Evolutionary conservation across 2,797 vertebrate species (phyloP).

Genomic region (Silurus lanzhouensis): DNA sequence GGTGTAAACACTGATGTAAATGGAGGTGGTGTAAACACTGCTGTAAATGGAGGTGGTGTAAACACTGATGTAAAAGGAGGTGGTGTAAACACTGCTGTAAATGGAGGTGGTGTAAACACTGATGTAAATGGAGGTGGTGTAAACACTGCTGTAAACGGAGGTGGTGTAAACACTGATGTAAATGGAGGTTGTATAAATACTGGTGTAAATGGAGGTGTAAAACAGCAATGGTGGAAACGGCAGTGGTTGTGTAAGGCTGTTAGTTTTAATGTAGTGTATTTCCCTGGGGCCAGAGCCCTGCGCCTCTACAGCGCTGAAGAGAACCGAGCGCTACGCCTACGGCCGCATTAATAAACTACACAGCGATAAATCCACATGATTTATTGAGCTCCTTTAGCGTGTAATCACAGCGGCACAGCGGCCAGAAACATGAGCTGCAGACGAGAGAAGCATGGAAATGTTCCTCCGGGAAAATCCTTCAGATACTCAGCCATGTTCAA

Average conservation of each 20-base stretch:
- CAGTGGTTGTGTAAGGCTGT: slow-evolving; percentile 36
- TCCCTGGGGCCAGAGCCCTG: slow-evolving; percentile 57
- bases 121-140: no score
- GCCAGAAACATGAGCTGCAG: slow-evolving; percentile 17
- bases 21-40: no score
- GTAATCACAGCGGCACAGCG: slow-evolving; percentile 64
- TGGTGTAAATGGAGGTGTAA: no score
- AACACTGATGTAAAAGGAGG: no score
- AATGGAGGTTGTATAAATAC: no score
- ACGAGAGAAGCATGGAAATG: slow-evolving; percentile 11
- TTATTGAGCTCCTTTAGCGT: slow-evolving; percentile 71
- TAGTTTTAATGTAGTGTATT: slow-evolving; percentile 42
- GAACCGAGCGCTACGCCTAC: slow-evolving; percentile 68
- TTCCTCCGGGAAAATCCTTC: slow-evolving; percentile 6
- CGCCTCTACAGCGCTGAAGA: slow-evolving; percentile 69
- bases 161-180: no score
- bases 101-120: no score
- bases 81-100: no score
- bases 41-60: no score
- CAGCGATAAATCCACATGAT: slow-evolving; percentile 74
- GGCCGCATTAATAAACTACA: slow-evolving; percentile 74
- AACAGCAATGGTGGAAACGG: neutral
- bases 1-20: no score
- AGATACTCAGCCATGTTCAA: neutral
- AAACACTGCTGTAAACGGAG: no score